Base-by-base conservation (phyloP, 1,140 invertebrate species). In the Aricia agestis region DNA sequence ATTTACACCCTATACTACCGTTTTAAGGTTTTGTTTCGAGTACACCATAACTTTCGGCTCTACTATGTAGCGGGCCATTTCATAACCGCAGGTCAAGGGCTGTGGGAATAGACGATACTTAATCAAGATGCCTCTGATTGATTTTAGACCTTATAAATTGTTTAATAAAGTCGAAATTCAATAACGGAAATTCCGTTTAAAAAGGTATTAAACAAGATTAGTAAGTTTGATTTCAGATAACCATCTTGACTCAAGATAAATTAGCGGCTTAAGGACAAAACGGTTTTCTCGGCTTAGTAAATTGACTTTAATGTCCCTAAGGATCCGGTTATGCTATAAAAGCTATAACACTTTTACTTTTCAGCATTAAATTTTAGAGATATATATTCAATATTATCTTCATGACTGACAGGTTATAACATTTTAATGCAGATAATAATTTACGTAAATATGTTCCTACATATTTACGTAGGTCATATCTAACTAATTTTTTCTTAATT, bases 71-170 rank as follows among this genome's bases (percentile, higher is more conserved):
- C 17, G 25, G 36, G 25, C 36, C n/a, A 41, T 71, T 67, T 71
- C 69, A 67, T 52, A 74, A 74, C 69, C 19, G 18, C 69, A 45
- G 66, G 69, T 74, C 72, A 74, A 74, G 72, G 72, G 63, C 72
- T 67, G 36, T 70, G 59, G 63, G 66, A 73, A 73, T 73, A 73
- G 72, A 69, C 63, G 17, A 19, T 42, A 42, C 19, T 68, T 68
- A 59, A 68, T 68, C 52, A 52, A 52, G 45, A 52, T 52, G 3
- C 13, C 4, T 13, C 11, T 13, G 13, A 52, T 52, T 52, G 45
- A 52, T 52, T 52, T 1, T 52, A 11, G 13, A 52, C 45, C 45
- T 52, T 52, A 52, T 52, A 52, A 13, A 52, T 0, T 1, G 41
- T 52, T 0, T 15, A 4, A 15, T 52, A 52, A 52, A 52, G 45